Percentiles rank a stretch among this genome's conserved stretches.
Conservation (phyloP, 2,888 invertebrate genomes). For the Clistopyga incitator region DNA sequence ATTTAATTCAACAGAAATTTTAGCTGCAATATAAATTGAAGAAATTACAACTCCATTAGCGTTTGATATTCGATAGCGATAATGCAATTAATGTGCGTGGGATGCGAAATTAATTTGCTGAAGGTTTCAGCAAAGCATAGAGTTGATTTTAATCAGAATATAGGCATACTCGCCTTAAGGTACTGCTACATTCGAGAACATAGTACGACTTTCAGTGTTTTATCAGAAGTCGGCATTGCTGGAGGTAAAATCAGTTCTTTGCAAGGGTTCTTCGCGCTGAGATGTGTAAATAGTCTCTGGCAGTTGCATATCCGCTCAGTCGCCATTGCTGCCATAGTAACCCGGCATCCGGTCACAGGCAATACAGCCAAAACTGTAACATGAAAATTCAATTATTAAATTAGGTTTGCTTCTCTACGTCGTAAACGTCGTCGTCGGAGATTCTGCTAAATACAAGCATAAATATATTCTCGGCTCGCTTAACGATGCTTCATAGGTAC, state of each 20-base stretch:
- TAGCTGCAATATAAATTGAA: no score
- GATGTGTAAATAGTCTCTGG: neutral
- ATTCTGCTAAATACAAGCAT: neutral
- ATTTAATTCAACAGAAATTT: no score
- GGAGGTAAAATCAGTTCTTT: neutral
- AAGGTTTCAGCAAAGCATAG: no score
- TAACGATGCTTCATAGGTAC: neutral
- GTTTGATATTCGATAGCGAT: no score
- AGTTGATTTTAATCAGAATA: no score
- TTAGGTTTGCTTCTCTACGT: conserved; percentile 46
- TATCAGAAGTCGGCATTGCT: no score
- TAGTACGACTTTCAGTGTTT: no score
- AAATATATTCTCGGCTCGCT: neutral
- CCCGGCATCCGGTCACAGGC: neutral
- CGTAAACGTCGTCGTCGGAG: neutral
- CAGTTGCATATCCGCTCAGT: neutral
- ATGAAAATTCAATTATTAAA: conserved; percentile 48
- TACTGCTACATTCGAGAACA: no score
- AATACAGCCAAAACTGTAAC: neutral
- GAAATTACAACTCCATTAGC: no score
- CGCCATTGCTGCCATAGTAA: conserved; percentile 9
- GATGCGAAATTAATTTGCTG: no score
- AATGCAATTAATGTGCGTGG: no score
- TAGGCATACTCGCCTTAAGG: no score
- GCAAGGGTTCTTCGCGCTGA: neutral